phyloP scores from a whole-genome alignment of 2,888 invertebrate species.

The Clistopyga incitator region DNA sequence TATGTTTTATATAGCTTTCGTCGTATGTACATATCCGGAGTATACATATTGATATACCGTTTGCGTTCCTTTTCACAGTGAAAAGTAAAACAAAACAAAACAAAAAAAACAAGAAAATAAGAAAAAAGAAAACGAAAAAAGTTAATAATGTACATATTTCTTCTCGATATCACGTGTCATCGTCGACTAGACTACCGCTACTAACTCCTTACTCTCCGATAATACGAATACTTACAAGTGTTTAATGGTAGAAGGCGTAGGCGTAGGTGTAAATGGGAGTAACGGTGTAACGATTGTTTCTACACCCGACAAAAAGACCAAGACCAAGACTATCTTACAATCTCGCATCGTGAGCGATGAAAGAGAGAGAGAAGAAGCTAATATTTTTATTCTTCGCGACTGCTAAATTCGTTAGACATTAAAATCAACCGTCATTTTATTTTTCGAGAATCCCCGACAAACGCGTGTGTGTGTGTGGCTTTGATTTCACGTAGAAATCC shows the following conservation, averaged over 20 bases:
- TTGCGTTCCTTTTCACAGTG: conserved; percentile 56
- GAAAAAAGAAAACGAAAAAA: background rate
- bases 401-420: background rate
- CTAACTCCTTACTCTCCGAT: conserved; percentile 41
- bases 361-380: conserved; percentile 32
- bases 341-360: conserved; percentile 24
- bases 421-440: conserved; percentile 6
- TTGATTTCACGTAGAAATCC: conserved; percentile 25
- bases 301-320: conserved; percentile 47
- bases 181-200: conserved; percentile 48
- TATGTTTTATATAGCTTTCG: conserved; percentile 44
- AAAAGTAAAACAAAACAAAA: conserved; percentile 13
- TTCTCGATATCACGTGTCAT: conserved; percentile 44
- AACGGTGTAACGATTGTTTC: conserved; percentile 45
- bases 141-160: conserved; percentile 44
- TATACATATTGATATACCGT: conserved; percentile 62
- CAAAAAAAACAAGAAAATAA: too few species aligned
- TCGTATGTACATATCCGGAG: conserved; percentile 68
- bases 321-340: conserved; percentile 56
- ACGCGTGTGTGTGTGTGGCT: conserved; percentile 26
- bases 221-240: conserved; percentile 39
- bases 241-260: conserved; percentile 36
- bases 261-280: conserved; percentile 35
- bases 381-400: conserved; percentile 23
- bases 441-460: background rate